Conservation (phyloP, 2,113 vertebrate genomes). For the Corythornis vintsioides region DNA sequence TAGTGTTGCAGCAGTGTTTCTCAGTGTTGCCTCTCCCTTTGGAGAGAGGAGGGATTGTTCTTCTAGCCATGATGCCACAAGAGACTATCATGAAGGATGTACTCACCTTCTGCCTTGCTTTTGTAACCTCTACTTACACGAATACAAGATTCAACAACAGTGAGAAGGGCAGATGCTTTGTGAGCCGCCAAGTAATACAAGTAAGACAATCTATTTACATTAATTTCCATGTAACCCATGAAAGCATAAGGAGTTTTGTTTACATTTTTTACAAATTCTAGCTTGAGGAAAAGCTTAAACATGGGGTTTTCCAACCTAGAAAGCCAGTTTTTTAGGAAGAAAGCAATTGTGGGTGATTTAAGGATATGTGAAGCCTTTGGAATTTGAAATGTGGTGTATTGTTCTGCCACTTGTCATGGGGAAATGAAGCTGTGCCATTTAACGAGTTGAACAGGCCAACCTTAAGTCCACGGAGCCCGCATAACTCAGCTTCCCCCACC, state of each 20-base stretch:
- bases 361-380: background rate
- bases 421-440: background rate
- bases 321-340: background rate
- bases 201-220: background rate
- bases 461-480: accelerated
- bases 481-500: accelerated
- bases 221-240: background rate
- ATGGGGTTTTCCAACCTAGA: background rate
- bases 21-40: background rate
- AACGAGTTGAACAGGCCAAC: background rate
- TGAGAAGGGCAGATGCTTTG: background rate
- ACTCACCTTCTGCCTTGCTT: background rate
- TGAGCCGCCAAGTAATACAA: background rate
- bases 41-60: background rate
- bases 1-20: background rate
- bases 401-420: background rate
- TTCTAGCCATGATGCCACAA: background rate
- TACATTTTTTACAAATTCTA: background rate
- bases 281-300: background rate
- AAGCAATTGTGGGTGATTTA: background rate
- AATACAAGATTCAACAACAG: background rate
- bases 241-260: background rate
- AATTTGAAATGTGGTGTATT: background rate
- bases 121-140: background rate
- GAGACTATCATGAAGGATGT: accelerated